These are phyloP conservation scores for Xiphorhynchus erythropygius DNA, from an alignment of 2,797 vertebrate genomes.

Conservation along the genomic window DNA sequence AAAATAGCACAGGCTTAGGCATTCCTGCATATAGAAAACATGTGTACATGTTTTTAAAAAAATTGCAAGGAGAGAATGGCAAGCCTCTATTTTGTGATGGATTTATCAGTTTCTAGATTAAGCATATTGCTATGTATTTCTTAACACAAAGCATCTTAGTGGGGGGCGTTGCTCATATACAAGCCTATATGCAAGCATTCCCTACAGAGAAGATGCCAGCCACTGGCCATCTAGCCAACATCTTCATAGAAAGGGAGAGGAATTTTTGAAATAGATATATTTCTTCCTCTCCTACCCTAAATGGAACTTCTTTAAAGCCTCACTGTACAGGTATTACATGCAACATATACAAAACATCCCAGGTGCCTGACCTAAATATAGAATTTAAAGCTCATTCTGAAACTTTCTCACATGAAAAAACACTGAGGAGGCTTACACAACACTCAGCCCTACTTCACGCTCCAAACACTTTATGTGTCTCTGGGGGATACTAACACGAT, in stretches of 20 bases:
- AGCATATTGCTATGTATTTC: neutral
- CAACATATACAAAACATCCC: neutral
- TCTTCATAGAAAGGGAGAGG: neutral
- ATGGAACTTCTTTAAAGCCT: neutral
- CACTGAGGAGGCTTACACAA: neutral
- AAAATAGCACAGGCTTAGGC: accelerated
- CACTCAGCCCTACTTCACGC: neutral
- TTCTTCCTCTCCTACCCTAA: neutral
- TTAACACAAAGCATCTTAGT: neutral
- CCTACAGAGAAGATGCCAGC: neutral
- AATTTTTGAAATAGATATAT: neutral
- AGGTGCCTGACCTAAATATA: neutral
- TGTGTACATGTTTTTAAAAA: neutral
- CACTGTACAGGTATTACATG: neutral
- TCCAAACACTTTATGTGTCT: neutral
- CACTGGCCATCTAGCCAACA: neutral
- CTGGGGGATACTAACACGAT: accelerated
- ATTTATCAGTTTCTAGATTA: neutral
- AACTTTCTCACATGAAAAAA: neutral
- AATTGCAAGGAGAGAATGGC: neutral
- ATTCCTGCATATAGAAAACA: neutral
- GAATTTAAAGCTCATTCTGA: neutral
- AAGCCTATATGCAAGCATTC: neutral
- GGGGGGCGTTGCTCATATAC: neutral
- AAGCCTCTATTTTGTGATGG: neutral